phyloP scores from a whole-genome alignment of 2,113 vertebrate genomes.

The Tiliqua scincoides region DNA sequence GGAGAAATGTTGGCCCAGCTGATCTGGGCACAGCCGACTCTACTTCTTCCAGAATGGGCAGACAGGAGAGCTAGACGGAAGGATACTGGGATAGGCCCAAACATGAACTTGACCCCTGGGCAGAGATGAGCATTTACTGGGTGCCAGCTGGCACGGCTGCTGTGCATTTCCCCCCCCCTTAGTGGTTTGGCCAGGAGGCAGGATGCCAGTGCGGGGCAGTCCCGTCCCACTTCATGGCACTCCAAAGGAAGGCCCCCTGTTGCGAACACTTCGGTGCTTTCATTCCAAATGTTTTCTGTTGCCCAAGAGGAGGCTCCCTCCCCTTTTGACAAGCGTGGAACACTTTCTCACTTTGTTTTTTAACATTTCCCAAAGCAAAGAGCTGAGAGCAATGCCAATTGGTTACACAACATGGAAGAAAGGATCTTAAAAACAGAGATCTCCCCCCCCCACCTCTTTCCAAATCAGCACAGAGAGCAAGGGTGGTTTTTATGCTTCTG shows the following conservation, averaged over 20 bases:
- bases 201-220: neutral
- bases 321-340: neutral
- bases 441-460: neutral
- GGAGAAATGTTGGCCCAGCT: conserved; percentile 48
- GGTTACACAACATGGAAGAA: neutral
- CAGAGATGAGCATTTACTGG: no score
- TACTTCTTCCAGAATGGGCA: neutral
- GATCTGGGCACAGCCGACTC: no score
- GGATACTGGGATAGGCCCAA: neutral
- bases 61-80: neutral
- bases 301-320: neutral
- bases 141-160: neutral
- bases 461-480: no score
- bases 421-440: neutral
- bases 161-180: neutral
- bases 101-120: neutral
- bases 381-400: neutral
- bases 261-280: neutral
- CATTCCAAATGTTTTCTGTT: neutral
- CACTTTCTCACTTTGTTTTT: neutral
- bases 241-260: neutral
- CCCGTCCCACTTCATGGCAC: neutral
- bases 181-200: neutral
- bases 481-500: neutral
- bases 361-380: neutral